Evolutionary conservation across 2,113 vertebrate species (phyloP).

Genomic region (Perca schrenkii): DNA sequence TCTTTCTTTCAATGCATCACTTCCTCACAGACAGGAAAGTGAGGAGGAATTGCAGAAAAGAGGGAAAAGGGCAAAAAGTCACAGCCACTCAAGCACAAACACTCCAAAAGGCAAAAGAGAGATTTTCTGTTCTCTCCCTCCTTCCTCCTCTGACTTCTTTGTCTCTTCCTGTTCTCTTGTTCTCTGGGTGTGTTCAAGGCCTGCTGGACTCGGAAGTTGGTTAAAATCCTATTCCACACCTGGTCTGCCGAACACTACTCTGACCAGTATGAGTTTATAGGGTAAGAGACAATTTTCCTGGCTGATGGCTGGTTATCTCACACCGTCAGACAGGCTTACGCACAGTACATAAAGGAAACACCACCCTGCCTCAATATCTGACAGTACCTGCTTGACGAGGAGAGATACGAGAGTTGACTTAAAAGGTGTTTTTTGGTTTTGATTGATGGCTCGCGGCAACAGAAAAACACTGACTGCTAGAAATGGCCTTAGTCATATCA

Average conservation of each 20-base stretch:
- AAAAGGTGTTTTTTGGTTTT: conserved; percentile 25
- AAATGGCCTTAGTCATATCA: conserved; percentile 68
- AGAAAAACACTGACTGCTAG: conserved; percentile 35
- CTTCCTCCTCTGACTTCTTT: conserved; percentile 15
- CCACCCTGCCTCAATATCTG: not conserved
- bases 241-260: not conserved
- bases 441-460: conserved; percentile 44
- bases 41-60: conserved; percentile 65
- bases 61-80: conserved; percentile 72
- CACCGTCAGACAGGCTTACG: not conserved
- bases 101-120: conserved; percentile 42
- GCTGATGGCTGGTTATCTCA: not conserved
- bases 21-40: conserved; percentile 60
- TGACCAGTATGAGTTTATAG: conserved; percentile 1
- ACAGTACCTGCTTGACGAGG: conserved; percentile 25
- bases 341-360: conserved; percentile 8
- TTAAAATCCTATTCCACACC: not conserved
- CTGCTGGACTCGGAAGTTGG: not conserved
- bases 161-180: conserved; percentile 7
- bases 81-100: conserved; percentile 70
- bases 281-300: not conserved
- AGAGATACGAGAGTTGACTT: conserved; percentile 5
- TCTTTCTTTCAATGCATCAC: conserved; percentile 56
- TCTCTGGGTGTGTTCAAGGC: conserved; percentile 10
- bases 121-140: conserved; percentile 45